phyloP scores from a whole-genome alignment of 2,113 vertebrate genomes.

The Megaleporinus macrocephalus region DNA sequence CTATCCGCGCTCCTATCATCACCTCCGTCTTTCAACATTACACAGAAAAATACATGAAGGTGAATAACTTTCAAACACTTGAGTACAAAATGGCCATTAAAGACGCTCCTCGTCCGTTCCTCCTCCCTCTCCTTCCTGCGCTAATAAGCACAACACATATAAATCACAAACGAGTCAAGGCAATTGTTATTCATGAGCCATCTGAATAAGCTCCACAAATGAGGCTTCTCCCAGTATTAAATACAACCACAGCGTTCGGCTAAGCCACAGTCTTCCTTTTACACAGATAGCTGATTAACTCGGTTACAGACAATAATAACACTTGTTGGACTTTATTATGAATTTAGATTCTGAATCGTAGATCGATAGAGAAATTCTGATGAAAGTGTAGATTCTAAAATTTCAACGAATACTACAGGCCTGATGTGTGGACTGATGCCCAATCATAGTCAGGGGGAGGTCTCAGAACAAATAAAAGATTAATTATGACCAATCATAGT shows the following conservation, averaged over 20 bases:
- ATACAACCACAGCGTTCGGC: neutral
- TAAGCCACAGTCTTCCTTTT: neutral
- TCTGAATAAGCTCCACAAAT: slow-evolving; percentile 9
- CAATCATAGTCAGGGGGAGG: too few species aligned
- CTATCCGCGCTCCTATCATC: neutral
- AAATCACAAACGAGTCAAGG: slow-evolving; percentile 13
- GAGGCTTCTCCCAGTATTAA: neutral
- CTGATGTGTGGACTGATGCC: too few species aligned
- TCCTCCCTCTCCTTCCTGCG: neutral
- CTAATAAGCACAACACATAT: slow-evolving; percentile 22
- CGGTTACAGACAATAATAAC: neutral
- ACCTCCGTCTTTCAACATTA: neutral
- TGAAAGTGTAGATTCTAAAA: too few species aligned
- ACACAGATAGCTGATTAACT: neutral
- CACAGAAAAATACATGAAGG: neutral
- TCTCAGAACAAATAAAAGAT: too few species aligned
- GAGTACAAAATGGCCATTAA: neutral
- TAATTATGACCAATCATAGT: too few species aligned
- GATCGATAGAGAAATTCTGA: neutral
- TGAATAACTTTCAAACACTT: neutral
- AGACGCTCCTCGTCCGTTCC: neutral
- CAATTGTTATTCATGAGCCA: neutral
- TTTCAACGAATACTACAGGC: too few species aligned
- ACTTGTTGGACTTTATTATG: neutral
- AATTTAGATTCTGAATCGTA: neutral